These are phyloP conservation scores for Montipora foliosa DNA, from an alignment of 64 coral and sea anemone species.

Conservation along the genomic window DNA sequence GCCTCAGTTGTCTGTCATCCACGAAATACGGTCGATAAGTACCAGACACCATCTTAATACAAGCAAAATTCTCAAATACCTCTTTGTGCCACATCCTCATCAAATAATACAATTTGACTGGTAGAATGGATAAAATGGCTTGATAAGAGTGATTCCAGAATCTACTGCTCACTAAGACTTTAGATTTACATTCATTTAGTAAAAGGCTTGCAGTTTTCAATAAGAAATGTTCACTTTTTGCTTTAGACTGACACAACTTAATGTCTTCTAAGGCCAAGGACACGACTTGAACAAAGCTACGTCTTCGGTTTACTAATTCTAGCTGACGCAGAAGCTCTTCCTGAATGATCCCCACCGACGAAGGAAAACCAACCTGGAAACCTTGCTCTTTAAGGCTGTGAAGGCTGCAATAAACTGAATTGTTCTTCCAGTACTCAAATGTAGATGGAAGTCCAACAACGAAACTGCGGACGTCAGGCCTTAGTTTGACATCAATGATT, in stretches of 20 bases:
- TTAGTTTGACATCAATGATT: neutral
- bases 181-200: neutral
- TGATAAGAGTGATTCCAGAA: neutral
- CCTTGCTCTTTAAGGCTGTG: neutral
- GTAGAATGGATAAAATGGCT: neutral
- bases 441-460: neutral
- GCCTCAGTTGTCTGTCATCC: neutral
- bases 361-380: neutral
- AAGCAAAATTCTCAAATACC: neutral
- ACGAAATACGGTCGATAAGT: neutral
- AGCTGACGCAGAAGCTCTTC: neutral
- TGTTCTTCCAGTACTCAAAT: neutral
- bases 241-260: neutral
- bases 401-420: neutral
- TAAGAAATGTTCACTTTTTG: neutral
- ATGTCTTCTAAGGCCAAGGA: neutral
- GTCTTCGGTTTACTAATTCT: neutral
- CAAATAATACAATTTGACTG: neutral
- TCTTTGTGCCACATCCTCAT: conserved; percentile 20
- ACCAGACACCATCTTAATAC: neutral
- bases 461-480: neutral
- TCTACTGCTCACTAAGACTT: neutral
- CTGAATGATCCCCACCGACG: neutral
- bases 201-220: neutral
- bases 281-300: neutral